These are phyloP conservation scores for Cichlasoma orientale DNA, from an alignment of 2,797 vertebrate genomes.

Conservation along the genomic window DNA sequence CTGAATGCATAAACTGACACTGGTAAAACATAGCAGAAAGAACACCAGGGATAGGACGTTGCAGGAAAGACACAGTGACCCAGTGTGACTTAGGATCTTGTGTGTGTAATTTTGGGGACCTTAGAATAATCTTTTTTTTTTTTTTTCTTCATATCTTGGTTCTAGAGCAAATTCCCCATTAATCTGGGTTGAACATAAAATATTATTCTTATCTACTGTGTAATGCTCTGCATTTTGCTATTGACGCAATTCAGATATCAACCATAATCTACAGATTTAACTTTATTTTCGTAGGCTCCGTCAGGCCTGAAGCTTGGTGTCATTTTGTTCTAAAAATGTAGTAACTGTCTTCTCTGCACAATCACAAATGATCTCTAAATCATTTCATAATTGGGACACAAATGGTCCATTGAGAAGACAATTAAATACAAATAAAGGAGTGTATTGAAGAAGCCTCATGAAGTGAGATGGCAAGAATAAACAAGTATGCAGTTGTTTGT, in stretches of 20 bases:
- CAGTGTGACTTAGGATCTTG: background rate
- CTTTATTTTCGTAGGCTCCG: background rate
- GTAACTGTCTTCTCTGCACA: background rate
- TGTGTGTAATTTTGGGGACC: background rate
- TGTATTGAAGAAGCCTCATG: background rate
- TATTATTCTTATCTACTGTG: background rate
- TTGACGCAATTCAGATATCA: background rate
- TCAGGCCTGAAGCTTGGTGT: background rate
- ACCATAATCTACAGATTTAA: background rate
- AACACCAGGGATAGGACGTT: background rate
- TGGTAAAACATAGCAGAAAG: constrained; percentile 17
- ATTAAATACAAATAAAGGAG: constrained; percentile 5
- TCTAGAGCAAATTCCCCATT: constrained; percentile 12
- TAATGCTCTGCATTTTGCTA: background rate
- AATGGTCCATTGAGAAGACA: background rate
- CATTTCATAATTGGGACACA: constrained; percentile 1
- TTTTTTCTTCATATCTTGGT: background rate
- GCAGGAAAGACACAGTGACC: constrained; percentile 9
- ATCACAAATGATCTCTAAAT: background rate
- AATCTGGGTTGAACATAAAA: background rate
- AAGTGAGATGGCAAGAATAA: background rate
- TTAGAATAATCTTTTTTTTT: background rate
- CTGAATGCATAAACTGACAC: constrained; percentile 39
- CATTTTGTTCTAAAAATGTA: constrained; percentile 8
- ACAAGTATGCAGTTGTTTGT: constrained; percentile 13